These are phyloP conservation scores for Drosophila subsilvestris DNA, from an alignment of 2,888 invertebrate genomes.

Conservation along the genomic window DNA sequence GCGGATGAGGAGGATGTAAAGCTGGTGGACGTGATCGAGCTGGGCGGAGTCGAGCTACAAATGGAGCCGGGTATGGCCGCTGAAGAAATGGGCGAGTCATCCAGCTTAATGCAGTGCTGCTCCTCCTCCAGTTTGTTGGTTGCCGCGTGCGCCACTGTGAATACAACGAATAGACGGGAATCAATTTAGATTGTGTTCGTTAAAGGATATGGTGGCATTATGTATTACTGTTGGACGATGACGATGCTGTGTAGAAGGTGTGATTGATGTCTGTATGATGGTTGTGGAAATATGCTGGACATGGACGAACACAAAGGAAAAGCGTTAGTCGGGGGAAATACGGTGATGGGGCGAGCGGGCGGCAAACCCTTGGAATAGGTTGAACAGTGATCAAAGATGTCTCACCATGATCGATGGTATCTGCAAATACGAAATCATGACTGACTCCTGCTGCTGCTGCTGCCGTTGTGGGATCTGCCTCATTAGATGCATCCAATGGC, in stretches of 20 bases:
- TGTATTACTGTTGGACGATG: constrained; percentile 66
- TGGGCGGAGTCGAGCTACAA: constrained; percentile 64
- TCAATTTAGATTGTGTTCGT: not conserved
- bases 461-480: constrained; percentile 40
- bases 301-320: constrained; percentile 9
- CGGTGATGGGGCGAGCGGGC: not conserved
- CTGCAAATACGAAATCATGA: constrained; percentile 78
- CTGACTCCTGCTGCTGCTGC: constrained; percentile 22
- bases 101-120: constrained; percentile 74
- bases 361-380: not conserved
- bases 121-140: constrained; percentile 65
- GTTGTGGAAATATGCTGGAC: constrained; percentile 64
- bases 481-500: constrained; percentile 44
- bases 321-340: not conserved
- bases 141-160: constrained; percentile 46
- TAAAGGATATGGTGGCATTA: not conserved
- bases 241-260: constrained; percentile 65
- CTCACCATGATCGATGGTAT: constrained; percentile 81
- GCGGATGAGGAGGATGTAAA: constrained; percentile 75
- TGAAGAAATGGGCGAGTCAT: constrained; percentile 53
- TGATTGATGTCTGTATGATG: constrained; percentile 60
- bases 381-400: not conserved
- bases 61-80: constrained; percentile 54
- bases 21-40: constrained; percentile 62
- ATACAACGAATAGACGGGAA: not conserved